These are phyloP conservation scores for Sisyra nigra DNA, from an alignment of 2,888 invertebrate species.

Conservation along the genomic window DNA sequence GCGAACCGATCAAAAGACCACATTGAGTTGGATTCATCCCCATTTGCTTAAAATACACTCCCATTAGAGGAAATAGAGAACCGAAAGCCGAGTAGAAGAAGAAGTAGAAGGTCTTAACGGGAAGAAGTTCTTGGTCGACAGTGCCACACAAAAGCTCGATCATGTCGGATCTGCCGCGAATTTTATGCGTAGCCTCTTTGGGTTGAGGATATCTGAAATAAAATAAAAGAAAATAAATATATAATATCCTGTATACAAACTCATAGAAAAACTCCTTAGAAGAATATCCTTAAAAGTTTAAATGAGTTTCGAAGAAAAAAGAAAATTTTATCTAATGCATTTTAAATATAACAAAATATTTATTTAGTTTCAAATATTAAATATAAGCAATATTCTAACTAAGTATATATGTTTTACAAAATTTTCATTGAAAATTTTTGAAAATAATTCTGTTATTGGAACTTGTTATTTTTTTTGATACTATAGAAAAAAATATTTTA, in stretches of 20 bases:
- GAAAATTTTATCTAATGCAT: too few species aligned
- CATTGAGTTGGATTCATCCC: conserved; percentile 97
- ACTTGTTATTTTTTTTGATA: too few species aligned
- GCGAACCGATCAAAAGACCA: conserved; percentile 83
- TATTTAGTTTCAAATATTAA: too few species aligned
- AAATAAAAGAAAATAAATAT: neutral
- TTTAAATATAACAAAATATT: too few species aligned
- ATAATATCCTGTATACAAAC: neutral
- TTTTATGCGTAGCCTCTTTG: conserved; percentile 79
- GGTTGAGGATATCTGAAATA: conserved; percentile 58
- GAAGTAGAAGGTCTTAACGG: conserved; percentile 96
- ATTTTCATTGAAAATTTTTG: too few species aligned
- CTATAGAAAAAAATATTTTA: too few species aligned
- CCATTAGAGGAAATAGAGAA: conserved; percentile 93
- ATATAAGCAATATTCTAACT: too few species aligned
- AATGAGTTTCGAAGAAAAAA: too few species aligned
- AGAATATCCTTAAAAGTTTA: too few species aligned
- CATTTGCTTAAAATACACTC: conserved; percentile 99
- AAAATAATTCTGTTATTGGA: too few species aligned
- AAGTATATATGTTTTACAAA: too few species aligned
- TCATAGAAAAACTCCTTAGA: too few species aligned
- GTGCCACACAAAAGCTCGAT: conserved; percentile 68
- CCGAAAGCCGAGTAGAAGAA: conserved; percentile 99
- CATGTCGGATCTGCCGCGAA: conserved; percentile 71
- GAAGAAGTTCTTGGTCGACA: conserved; percentile 80